A percentile compares a stretch with the other conserved stretches of the same genome.
These are phyloP conservation scores for Sebastes oblongus DNA, from an alignment of 2,797 vertebrate species.

Conservation along the genomic window DNA sequence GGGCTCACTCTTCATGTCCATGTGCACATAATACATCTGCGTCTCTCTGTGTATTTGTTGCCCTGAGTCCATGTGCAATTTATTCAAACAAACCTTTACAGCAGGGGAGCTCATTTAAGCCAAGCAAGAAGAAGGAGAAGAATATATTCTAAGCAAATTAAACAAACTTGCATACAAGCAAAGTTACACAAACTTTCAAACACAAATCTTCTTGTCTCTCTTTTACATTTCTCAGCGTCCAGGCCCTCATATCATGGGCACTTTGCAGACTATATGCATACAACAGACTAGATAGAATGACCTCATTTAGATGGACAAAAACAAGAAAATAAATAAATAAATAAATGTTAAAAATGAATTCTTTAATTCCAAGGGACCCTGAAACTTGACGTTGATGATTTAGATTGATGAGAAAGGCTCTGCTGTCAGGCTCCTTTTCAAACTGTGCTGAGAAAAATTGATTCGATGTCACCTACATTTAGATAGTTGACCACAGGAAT, in stretches of 20 bases:
- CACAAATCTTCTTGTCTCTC: not conserved
- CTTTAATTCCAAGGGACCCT: not conserved
- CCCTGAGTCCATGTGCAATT: not conserved
- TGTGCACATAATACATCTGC: constrained; percentile 20
- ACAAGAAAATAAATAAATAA: too few species aligned
- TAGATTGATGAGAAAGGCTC: not conserved
- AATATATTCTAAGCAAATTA: not conserved
- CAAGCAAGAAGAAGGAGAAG: not conserved
- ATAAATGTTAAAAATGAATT: not conserved
- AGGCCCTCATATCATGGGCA: not conserved
- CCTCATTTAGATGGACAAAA: too few species aligned
- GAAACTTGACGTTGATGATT: not conserved
- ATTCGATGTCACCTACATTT: constrained; percentile 21
- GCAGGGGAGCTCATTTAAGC: constrained; percentile 11
- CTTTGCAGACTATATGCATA: not conserved
- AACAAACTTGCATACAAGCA: not conserved
- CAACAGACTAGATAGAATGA: not conserved
- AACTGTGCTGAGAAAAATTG: not conserved
- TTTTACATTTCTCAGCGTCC: not conserved
- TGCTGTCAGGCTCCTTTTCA: not conserved
- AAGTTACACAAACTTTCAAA: not conserved
- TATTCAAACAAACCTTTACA: constrained; percentile 28
- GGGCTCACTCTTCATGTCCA: constrained; percentile 15
- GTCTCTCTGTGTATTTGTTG: constrained; percentile 23
- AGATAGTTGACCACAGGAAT: not conserved